Conservation (phyloP, 2,888 invertebrate genomes). For the Gnatocerus cornutus region DNA sequence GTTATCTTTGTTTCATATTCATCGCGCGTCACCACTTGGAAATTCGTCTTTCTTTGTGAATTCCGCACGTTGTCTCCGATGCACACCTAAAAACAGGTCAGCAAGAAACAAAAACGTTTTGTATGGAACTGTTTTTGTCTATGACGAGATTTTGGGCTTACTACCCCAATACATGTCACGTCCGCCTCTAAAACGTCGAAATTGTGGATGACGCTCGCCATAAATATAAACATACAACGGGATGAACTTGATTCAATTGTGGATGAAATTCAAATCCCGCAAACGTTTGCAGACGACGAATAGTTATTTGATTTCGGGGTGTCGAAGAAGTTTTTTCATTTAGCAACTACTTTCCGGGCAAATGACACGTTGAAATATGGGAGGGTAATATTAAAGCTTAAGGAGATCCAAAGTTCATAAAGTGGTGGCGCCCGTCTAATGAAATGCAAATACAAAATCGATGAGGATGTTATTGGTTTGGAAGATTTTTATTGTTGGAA, state of each 20-base stretch:
- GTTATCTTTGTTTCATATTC: conserved; percentile 19
- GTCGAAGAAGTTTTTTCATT: background rate
- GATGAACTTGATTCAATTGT: conserved; percentile 39
- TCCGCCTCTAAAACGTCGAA: conserved; percentile 34
- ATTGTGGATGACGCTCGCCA: conserved; percentile 31
- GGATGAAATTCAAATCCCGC: conserved; percentile 35
- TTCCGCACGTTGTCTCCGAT: conserved; percentile 9
- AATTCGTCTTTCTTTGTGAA: conserved; percentile 7
- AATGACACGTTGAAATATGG: conserved; percentile 20
- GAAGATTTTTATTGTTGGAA: background rate
- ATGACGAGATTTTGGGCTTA: conserved; percentile 26
- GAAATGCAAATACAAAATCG: conserved; percentile 44
- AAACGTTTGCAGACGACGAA: conserved; percentile 1
- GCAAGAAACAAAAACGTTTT: background rate
- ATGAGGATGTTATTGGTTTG: conserved; percentile 27
- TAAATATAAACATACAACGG: conserved; percentile 36
- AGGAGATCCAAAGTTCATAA: conserved; percentile 35
- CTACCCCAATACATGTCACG: conserved; percentile 26
- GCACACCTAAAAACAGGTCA: conserved; percentile 12
- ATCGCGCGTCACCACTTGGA: conserved; percentile 9
- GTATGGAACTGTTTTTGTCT: conserved; percentile 19
- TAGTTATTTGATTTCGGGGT: background rate
- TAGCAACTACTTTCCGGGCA: background rate
- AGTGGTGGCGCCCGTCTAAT: conserved; percentile 30
- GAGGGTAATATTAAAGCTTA: conserved; percentile 33